Evolutionary conservation across 2,113 vertebrate species (phyloP).

Genomic region (Boulengeromyrus knoepffleri): DNA sequence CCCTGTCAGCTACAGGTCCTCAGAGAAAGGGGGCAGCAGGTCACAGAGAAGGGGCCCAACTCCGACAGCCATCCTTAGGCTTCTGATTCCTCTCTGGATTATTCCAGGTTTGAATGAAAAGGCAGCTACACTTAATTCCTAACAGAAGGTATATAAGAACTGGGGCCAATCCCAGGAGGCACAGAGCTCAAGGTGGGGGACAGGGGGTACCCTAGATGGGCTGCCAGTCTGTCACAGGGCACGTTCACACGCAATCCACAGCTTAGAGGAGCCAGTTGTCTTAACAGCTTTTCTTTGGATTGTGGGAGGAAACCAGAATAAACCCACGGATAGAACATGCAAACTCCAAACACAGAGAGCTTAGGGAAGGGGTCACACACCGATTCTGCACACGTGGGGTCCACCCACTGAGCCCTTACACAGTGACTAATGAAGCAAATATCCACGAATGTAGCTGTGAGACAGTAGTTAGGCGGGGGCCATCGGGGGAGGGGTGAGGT

Average conservation of each 20-base stretch:
- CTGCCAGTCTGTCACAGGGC: background rate
- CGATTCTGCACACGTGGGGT: background rate
- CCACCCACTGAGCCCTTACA: background rate
- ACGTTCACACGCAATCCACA: background rate
- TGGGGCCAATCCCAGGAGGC: background rate
- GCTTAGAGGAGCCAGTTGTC: background rate
- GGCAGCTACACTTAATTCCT: too few relatives aligned
- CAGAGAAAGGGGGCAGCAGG: too few relatives aligned
- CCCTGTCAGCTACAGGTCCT: background rate
- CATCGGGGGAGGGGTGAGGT: background rate
- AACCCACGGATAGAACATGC: background rate
- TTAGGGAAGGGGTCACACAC: background rate
- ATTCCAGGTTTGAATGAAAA: too few relatives aligned
- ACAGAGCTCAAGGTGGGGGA: background rate
- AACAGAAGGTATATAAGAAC: too few relatives aligned
- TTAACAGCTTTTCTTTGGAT: background rate
- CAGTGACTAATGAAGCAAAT: background rate
- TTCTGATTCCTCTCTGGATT: too few relatives aligned
- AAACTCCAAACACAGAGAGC: background rate
- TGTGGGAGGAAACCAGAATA: background rate
- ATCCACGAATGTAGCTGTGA: background rate
- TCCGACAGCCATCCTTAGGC: too few relatives aligned
- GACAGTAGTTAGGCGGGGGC: slow-evolving; percentile 14
- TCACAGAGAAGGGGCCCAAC: too few relatives aligned
- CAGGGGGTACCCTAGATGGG: background rate